These are phyloP conservation scores for Brachylomia viminalis DNA, from an alignment of 2,888 invertebrate genomes.

Conservation along the genomic window DNA sequence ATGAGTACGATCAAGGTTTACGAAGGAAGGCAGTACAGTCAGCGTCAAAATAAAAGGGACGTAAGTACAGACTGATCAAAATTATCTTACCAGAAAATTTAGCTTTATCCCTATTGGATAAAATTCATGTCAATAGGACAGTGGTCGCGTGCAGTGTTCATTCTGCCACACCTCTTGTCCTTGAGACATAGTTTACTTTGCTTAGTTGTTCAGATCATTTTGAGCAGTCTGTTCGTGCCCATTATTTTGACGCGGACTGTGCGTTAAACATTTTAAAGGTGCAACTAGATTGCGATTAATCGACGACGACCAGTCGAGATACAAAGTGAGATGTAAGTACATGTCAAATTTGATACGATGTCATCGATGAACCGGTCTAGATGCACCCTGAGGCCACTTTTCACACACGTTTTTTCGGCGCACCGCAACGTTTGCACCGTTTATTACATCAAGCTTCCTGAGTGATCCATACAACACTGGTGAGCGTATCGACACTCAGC, in stretches of 20 bases:
- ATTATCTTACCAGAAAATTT: neutral
- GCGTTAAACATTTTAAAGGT: neutral
- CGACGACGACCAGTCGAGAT: neutral
- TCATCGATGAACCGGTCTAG: conserved; percentile 1
- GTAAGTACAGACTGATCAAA: neutral
- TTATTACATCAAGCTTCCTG: neutral
- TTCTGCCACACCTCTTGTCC: neutral
- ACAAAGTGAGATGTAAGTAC: neutral
- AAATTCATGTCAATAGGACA: neutral
- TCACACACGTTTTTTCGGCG: conserved; percentile 10
- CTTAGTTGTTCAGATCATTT: neutral
- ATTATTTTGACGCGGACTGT: neutral
- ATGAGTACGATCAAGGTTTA: neutral
- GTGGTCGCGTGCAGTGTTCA: neutral
- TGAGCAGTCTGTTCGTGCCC: neutral
- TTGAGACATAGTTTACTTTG: conserved; percentile 1
- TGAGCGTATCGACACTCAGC: neutral
- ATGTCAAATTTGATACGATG: conserved; percentile 5
- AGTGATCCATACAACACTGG: neutral
- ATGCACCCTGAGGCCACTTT: conserved; percentile 5
- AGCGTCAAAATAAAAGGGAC: neutral
- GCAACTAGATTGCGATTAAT: conserved; percentile 16
- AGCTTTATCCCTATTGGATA: neutral
- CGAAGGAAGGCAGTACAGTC: neutral
- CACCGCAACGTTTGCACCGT: neutral